Evolutionary conservation across 2,888 invertebrate genomes (phyloP), one percentile per base, ranked within the genome.

Genomic region (Lysandra coridon): DNA sequence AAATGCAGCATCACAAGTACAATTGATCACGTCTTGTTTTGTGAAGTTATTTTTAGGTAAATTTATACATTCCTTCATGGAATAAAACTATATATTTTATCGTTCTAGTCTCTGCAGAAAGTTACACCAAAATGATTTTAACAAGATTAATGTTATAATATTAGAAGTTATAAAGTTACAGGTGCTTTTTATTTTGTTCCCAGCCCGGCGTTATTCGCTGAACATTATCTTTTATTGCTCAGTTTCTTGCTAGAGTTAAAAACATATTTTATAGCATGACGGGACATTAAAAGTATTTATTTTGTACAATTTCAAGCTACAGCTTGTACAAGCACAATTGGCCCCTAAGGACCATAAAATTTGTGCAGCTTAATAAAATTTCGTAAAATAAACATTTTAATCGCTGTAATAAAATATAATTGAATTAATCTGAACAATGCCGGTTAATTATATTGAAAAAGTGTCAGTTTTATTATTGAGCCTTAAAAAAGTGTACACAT

Each of bases 161-260:
- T 64, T 30, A 64, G 23, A 69, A 69, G 69, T 69, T 69, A 69
- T 69, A 69, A 37, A 69, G 23, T 69, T 23, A 69, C 69, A 69
- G 69, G 69, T 69, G 69, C 33, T 69, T 37, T 69, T 69, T 69
- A 69, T 69, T 14, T 69, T 37, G 33, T 5, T 69, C 33, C 69
- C 0, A 69, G 69, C 33, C 33, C 12, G 33, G 3, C 69, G 69
- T 4, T 69, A 69, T 69, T 69, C 14, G 14, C 33, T 33, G 69
- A 69, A 69, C 69, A 69, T 69, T 69, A 69, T 69, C 69, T 69
- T 69, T 69, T 69, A 69, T 69, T 69, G 69, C 64, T 23, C 64
- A 64, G 64, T 64, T 69, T 37, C 69, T 69, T 69, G 69, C 69
- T 4, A 37, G 37, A 69, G 33, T 69, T 69, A 33, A 17, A 33